Evolutionary conservation across 2,797 vertebrate species (phyloP).

Genomic region (Loriculus beryllinus): DNA sequence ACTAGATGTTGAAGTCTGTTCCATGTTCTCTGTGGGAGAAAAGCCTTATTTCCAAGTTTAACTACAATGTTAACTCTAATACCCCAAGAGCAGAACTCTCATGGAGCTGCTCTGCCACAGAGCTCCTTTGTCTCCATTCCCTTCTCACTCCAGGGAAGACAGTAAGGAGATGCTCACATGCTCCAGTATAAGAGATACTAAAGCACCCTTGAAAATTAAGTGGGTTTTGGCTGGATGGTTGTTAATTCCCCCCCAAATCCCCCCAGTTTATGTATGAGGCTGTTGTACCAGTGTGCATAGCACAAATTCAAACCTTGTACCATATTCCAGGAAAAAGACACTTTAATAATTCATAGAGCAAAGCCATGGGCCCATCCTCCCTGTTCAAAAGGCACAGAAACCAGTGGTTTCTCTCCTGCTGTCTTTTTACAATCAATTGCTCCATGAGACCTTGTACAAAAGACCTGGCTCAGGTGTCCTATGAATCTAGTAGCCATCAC

Average conservation of each 20-base stretch:
- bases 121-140: background rate
- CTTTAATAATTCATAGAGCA: constrained; percentile 11
- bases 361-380: constrained; percentile 25
- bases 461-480: constrained; percentile 62
- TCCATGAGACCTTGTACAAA: constrained; percentile 62
- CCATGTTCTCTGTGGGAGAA: background rate
- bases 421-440: constrained; percentile 61
- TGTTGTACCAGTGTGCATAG: background rate
- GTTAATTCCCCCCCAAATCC: background rate
- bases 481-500: constrained; percentile 65
- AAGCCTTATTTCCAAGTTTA: background rate
- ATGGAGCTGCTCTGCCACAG: background rate
- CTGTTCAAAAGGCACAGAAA: constrained; percentile 29
- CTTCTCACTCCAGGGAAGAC: background rate
- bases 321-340: background rate
- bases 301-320: background rate
- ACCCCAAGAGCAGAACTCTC: background rate
- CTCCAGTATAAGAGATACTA: background rate
- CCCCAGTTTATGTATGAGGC: background rate
- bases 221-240: background rate
- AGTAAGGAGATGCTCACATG: background rate
- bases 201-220: background rate
- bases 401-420: constrained; percentile 52
- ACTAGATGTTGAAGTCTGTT: background rate
- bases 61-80: background rate